Evolutionary conservation across 1,140 invertebrate genomes (phyloP).

Genomic region (Hylyphantes graminicola): DNA sequence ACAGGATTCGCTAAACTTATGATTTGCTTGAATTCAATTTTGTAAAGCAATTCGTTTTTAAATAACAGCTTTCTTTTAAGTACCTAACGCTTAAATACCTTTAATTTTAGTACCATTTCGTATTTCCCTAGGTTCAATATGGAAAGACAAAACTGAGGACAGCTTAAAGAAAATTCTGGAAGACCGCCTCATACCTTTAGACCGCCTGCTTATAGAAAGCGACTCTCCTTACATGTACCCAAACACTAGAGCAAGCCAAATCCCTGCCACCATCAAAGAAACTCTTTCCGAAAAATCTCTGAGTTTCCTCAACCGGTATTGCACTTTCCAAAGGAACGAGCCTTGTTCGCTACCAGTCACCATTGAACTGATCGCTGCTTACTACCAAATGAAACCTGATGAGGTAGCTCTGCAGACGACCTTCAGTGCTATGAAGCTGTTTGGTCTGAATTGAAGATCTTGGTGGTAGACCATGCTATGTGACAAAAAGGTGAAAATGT

Average conservation of each 20-base stretch:
- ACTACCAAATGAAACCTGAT: slow-evolving; percentile 85
- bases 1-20: too few species aligned
- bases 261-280: slow-evolving; percentile 87
- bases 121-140: slow-evolving; percentile 81
- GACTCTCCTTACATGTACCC: slow-evolving; percentile 97
- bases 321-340: slow-evolving; percentile 95
- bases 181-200: slow-evolving; percentile 82
- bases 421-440: slow-evolving; percentile 92
- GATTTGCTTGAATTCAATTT: neutral
- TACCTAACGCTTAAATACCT: too few species aligned
- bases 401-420: slow-evolving; percentile 92
- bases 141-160: slow-evolving; percentile 92
- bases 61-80: too few species aligned
- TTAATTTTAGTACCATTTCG: neutral
- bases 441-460: slow-evolving; percentile 76
- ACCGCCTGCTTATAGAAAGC: slow-evolving; percentile 85
- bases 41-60: too few species aligned
- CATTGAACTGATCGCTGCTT: slow-evolving; percentile 92
- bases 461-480: too few species aligned
- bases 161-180: slow-evolving; percentile 86
- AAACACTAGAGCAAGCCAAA: slow-evolving; percentile 91
- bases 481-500: too few species aligned
- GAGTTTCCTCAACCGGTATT: slow-evolving; percentile 80
- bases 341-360: slow-evolving; percentile 92
- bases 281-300: slow-evolving; percentile 83